Evolutionary conservation across 2,888 invertebrate genomes (phyloP), one percentile per base, ranked within the genome.

Genomic region (Netelia virgata): DNA sequence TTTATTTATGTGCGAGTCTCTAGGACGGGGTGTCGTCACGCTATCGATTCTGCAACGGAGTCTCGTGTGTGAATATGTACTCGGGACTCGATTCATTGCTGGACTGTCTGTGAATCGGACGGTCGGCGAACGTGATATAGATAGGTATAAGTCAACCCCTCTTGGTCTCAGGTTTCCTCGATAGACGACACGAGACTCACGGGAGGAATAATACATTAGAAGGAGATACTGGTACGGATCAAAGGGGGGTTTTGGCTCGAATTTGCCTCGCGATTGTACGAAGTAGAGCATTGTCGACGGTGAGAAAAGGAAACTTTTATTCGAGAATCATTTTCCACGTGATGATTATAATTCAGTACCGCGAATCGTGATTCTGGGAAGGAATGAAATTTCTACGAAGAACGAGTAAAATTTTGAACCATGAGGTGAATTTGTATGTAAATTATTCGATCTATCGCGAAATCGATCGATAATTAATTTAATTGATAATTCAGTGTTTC

Each of bases 31-130:
- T 76, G 72, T 76, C 76, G 72, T 70, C 75, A 57, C 28, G 28
- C 6, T 76, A 82, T 82, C 82, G 82, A 82, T 82, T 72, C 18
- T 23, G 28, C 18, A 73, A 28, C 53, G 23, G 16, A 16, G 47
- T 16, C 69, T 81, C 69, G 55, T 43, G 20, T 43, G 57, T 18
- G 57, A n/a, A 64, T 16, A 68, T 55, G 47, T 73, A 50, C 57
- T 64, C 55, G 16, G 28, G 57, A 16, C 11, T 2, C 14, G 14
- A 36, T 75, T 41, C 10, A 61, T 50, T 75, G 81, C 53, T 63
- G 43, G 63, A 10, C 64, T 57, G 47, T 28, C 55, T 18, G 43
- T 68, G 61, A 77, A 72, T 76, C 72, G 66, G 57, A 69, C 50
- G 9, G 16, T 14, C 43, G 75, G 53, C 50, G 57, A 59, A 53